A percentile compares a stretch with the other conserved stretches of the same genome.
These are phyloP conservation scores for Globia sparganii DNA, from an alignment of 2,888 invertebrate genomes.

Conservation along the genomic window DNA sequence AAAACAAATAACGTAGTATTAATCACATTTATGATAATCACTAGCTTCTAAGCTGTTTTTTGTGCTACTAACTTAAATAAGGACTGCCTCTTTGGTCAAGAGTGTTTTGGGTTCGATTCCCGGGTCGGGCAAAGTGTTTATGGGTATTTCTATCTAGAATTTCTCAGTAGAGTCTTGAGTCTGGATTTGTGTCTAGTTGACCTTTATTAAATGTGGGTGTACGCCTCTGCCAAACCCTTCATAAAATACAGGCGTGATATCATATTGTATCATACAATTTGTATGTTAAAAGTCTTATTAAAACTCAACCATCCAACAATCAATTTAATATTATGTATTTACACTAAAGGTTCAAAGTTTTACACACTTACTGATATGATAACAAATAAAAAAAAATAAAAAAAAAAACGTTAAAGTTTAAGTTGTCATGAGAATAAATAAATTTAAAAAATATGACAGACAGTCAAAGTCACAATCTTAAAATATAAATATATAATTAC, in stretches of 20 bases:
- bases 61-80: background rate
- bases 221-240: background rate
- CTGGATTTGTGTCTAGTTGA: background rate
- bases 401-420: too few relatives aligned
- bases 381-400: too few relatives aligned
- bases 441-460: too few relatives aligned
- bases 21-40: background rate
- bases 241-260: background rate
- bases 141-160: background rate
- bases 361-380: conserved; percentile 9
- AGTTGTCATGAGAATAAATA: too few relatives aligned
- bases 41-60: background rate
- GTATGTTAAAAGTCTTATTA: conserved; percentile 14
- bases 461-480: too few relatives aligned
- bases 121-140: background rate
- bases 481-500: too few relatives aligned
- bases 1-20: too few relatives aligned
- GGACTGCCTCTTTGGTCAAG: background rate
- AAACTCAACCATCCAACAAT: conserved; percentile 6
- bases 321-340: conserved; percentile 14
- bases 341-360: conserved; percentile 26
- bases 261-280: too few relatives aligned
- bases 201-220: background rate
- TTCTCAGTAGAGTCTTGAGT: background rate
- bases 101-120: background rate